Conservation (phyloP, 2,888 invertebrate genomes). For the Folsomia candida region DNA sequence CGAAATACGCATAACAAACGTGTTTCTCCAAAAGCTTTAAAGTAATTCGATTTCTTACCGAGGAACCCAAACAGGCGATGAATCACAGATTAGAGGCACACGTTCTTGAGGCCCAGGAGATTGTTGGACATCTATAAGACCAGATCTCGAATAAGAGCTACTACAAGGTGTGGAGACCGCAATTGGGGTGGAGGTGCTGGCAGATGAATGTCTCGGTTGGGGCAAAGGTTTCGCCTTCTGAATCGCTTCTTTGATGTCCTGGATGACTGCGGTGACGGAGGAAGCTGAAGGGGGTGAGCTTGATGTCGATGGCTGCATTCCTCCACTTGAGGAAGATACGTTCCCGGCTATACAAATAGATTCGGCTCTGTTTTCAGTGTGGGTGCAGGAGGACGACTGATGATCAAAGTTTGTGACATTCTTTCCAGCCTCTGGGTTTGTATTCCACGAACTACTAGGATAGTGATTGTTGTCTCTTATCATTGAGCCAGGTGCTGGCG, state of each 20-base stretch:
- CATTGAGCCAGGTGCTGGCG: constrained; percentile 47
- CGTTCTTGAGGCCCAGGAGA: constrained; percentile 21
- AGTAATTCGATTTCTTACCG: constrained; percentile 23
- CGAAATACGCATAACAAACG: neutral
- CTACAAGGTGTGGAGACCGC: neutral
- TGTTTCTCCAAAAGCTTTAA: neutral
- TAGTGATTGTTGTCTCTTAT: constrained; percentile 10
- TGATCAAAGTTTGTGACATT: neutral
- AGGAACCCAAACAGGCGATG: constrained; percentile 46
- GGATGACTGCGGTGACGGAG: constrained; percentile 67
- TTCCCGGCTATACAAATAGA: neutral
- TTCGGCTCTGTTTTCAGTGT: neutral
- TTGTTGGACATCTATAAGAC: neutral
- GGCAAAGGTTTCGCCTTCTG: constrained; percentile 70
- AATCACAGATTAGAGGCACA: constrained; percentile 36
- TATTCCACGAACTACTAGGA: constrained; percentile 15
- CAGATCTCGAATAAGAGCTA: neutral
- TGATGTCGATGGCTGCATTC: neutral
- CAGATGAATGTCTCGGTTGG: constrained; percentile 34
- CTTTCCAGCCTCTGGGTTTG: neutral
- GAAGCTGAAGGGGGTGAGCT: constrained; percentile 31
- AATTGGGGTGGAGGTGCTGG: constrained; percentile 31
- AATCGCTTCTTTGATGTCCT: constrained; percentile 76
- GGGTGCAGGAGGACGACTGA: neutral
- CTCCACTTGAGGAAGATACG: neutral